Conservation (phyloP, 2,797 vertebrate species). For the Scarus forsteni region DNA sequence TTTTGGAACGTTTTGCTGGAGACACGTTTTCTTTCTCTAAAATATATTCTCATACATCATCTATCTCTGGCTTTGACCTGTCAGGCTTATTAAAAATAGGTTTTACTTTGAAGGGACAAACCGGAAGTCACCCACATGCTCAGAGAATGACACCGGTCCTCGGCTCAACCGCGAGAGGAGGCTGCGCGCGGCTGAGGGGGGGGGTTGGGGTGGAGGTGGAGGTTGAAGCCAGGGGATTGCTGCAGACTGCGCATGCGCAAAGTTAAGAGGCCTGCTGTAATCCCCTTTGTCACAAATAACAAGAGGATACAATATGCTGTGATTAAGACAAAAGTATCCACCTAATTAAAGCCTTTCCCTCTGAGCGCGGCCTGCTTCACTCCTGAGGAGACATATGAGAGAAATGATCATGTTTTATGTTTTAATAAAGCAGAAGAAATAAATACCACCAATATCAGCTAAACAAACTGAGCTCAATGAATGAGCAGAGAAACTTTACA, state of each 20-base stretch:
- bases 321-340: conserved; percentile 55
- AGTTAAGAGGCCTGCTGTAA: conserved; percentile 52
- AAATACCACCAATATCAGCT: neutral
- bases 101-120: conserved; percentile 51
- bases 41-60: no score
- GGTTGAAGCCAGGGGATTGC: neutral
- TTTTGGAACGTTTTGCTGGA: no score
- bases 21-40: no score
- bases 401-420: conserved; percentile 5
- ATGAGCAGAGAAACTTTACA: no score
- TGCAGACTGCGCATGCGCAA: conserved; percentile 52
- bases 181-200: neutral
- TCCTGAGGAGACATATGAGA: neutral
- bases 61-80: no score
- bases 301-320: conserved; percentile 53
- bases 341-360: conserved; percentile 41
- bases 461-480: no score
- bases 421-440: neutral
- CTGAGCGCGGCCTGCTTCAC: neutral
- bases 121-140: conserved; percentile 27
- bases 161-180: conserved; percentile 9
- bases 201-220: neutral
- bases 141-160: conserved; percentile 17
- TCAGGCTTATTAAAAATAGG: neutral
- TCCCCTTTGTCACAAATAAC: conserved; percentile 62